These are phyloP conservation scores for Perognathus longimembris DNA, from an alignment of 2,113 vertebrate genomes.

Conservation along the genomic window DNA sequence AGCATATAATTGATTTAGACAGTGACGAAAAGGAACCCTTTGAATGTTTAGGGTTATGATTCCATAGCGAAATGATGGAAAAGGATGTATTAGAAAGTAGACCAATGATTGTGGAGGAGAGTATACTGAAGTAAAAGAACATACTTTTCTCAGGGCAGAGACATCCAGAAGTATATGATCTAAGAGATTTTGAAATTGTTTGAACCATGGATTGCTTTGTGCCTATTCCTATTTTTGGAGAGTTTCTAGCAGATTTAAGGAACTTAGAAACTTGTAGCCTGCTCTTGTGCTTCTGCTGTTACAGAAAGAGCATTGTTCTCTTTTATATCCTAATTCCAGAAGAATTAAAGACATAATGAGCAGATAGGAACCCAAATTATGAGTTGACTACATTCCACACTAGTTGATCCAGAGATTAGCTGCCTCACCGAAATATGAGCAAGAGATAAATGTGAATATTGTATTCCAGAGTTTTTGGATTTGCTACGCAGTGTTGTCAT, in stretches of 20 bases:
- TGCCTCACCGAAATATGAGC: background rate
- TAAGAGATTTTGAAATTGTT: background rate
- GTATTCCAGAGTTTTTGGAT: background rate
- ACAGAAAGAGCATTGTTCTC: background rate
- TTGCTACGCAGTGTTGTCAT: background rate
- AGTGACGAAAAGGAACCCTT: no score
- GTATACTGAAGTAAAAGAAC: background rate
- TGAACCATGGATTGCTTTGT: background rate
- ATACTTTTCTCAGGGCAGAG: background rate
- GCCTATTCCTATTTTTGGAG: background rate
- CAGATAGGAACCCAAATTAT: background rate
- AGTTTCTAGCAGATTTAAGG: background rate
- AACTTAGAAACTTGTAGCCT: background rate
- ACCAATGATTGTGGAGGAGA: background rate
- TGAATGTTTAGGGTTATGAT: background rate
- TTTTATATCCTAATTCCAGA: background rate
- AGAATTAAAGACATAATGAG: background rate
- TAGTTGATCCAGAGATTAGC: background rate
- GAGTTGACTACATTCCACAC: background rate
- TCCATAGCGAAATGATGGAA: no score
- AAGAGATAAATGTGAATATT: background rate
- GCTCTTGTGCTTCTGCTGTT: background rate
- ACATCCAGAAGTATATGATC: background rate
- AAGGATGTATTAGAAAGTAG: background rate
- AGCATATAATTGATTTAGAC: background rate